phyloP scores from a whole-genome alignment of 2,797 vertebrate genomes.

The Tinamus major region DNA sequence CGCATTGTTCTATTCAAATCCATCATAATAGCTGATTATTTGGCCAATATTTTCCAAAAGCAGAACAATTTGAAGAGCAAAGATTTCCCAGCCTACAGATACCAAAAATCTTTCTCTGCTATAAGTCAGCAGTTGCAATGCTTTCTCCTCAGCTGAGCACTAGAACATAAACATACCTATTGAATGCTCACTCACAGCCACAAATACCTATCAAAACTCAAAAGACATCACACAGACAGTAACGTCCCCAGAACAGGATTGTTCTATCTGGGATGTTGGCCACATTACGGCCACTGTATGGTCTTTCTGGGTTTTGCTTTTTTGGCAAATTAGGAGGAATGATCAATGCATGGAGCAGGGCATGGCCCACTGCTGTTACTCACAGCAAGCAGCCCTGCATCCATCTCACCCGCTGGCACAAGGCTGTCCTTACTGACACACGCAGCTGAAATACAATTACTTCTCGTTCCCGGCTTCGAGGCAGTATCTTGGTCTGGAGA shows the following conservation, averaged over 20 bases:
- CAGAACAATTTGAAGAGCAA: neutral
- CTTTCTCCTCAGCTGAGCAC: neutral
- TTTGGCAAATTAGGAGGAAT: neutral
- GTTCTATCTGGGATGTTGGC: neutral
- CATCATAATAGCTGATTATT: neutral
- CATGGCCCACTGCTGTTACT: neutral
- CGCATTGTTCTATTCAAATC: neutral
- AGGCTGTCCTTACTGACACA: neutral
- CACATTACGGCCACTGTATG: accelerated
- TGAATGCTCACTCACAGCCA: neutral
- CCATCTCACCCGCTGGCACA: neutral
- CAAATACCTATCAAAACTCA: neutral
- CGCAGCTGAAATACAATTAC: neutral
- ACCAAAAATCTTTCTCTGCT: neutral
- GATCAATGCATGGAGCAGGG: neutral
- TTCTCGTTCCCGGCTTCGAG: neutral
- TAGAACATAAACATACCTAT: neutral
- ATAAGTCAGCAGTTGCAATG: neutral
- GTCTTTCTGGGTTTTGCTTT: neutral
- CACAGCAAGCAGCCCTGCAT: neutral
- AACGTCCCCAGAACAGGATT: neutral
- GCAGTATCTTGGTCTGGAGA: neutral
- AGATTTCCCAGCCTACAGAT: neutral
- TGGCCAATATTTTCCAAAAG: neutral
- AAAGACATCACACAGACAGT: neutral